Evolutionary conservation across 2,113 vertebrate species (phyloP).

Genomic region (Toxotes jaculatrix): DNA sequence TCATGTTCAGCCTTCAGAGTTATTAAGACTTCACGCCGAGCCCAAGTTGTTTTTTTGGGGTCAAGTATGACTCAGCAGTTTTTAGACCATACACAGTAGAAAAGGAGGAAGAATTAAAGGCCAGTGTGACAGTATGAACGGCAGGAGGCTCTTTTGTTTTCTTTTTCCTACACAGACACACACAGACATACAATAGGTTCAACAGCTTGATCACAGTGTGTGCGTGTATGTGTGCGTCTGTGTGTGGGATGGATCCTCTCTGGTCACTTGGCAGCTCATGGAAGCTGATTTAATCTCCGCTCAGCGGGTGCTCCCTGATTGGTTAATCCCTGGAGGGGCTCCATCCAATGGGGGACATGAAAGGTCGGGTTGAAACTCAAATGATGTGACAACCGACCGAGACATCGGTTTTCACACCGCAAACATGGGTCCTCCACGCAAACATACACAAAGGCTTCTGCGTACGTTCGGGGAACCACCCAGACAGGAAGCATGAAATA

Average conservation of each 20-base stretch:
- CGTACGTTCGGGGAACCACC: conserved; percentile 18
- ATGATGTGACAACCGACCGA: conserved; percentile 45
- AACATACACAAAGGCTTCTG: conserved; percentile 15
- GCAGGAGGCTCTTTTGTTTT: neutral
- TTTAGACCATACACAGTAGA: neutral
- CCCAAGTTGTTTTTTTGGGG: neutral
- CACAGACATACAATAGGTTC: neutral
- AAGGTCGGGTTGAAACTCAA: conserved; percentile 63
- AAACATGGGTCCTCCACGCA: neutral
- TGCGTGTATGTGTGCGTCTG: neutral
- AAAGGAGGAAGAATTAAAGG: neutral
- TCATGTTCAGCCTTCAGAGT: too few relatives aligned
- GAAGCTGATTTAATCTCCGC: conserved; percentile 59
- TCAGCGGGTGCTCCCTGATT: conserved; percentile 52
- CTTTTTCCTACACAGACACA: neutral
- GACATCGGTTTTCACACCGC: conserved; percentile 38
- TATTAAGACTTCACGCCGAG: neutral
- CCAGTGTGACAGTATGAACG: neutral
- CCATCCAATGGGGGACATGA: conserved; percentile 53
- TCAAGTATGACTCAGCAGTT: neutral
- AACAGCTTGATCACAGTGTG: conserved; percentile 16
- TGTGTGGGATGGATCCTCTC: conserved; percentile 32
- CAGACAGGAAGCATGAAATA: conserved; percentile 68
- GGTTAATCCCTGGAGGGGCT: conserved; percentile 58
- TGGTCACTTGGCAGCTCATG: conserved; percentile 42